Percentiles rank a stretch among this genome's conserved stretches.
Evolutionary conservation across 1,140 invertebrate genomes (phyloP).

Genomic region (Venturia canescens): DNA sequence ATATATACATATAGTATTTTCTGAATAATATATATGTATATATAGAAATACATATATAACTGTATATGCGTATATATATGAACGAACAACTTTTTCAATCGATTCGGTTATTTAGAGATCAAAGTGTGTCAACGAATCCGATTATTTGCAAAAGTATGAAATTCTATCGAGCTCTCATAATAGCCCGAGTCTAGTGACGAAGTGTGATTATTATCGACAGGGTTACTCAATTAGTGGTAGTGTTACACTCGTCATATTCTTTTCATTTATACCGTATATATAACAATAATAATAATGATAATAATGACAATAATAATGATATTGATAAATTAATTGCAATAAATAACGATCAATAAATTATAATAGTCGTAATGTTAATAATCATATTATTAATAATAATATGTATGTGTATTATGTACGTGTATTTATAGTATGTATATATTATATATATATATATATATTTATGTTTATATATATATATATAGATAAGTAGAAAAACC

Average conservation of each 20-base stretch:
- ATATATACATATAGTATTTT: too few relatives aligned
- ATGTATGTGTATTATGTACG: slow-evolving; percentile 3
- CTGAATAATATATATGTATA: not conserved
- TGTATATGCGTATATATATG: slow-evolving; percentile 33
- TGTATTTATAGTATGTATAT: too few relatives aligned
- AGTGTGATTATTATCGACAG: slow-evolving; percentile 62
- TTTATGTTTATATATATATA: slow-evolving; percentile 48
- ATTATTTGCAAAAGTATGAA: slow-evolving; percentile 77
- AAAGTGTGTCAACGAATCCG: slow-evolving; percentile 66
- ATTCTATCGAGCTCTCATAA: slow-evolving; percentile 68
- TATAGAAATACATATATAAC: too few relatives aligned
- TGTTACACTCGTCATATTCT: slow-evolving; percentile 22
- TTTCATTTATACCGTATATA: slow-evolving; percentile 60
- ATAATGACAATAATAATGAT: slow-evolving; percentile 34
- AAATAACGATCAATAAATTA: slow-evolving; percentile 14
- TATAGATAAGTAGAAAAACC: slow-evolving; percentile 74
- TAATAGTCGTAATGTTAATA: slow-evolving; percentile 36
- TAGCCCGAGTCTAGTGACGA: slow-evolving; percentile 67
- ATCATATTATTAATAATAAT: too few relatives aligned
- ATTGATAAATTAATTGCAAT: too few relatives aligned
- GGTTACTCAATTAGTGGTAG: slow-evolving; percentile 54
- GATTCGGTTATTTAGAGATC: slow-evolving; percentile 64
- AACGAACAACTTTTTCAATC: slow-evolving; percentile 49
- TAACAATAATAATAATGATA: slow-evolving; percentile 40
- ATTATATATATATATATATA: slow-evolving; percentile 52